Evolutionary conservation across 2,888 invertebrate species (phyloP).

Genomic region (Trimorus sp.): DNA sequence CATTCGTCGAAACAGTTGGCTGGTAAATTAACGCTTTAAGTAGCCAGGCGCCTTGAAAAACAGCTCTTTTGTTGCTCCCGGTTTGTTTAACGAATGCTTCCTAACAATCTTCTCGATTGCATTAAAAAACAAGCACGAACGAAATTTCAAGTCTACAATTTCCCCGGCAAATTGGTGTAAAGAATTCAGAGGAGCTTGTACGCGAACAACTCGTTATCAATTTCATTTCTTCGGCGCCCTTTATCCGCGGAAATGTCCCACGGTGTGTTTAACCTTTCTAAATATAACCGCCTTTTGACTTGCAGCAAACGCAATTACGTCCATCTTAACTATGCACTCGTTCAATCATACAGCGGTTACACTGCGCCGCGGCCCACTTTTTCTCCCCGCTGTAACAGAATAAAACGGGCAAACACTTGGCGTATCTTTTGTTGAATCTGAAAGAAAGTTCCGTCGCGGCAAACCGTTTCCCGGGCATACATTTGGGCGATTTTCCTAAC

Average conservation of each 20-base stretch:
- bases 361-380: slow-evolving; percentile 22
- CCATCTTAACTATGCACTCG: slow-evolving; percentile 40
- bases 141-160: no score
- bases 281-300: slow-evolving; percentile 33
- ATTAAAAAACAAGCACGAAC: no score
- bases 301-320: slow-evolving; percentile 36
- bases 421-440: slow-evolving; percentile 44
- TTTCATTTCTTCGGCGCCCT: slow-evolving; percentile 10
- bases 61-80: no score
- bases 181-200: not conserved
- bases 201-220: slow-evolving; percentile 8
- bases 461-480: slow-evolving; percentile 31
- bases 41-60: no score
- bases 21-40: no score
- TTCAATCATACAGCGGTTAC: slow-evolving; percentile 31
- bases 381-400: slow-evolving; percentile 22
- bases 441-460: slow-evolving; percentile 31
- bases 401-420: slow-evolving; percentile 38
- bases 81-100: no score
- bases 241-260: slow-evolving; percentile 26
- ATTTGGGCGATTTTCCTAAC: slow-evolving; percentile 35
- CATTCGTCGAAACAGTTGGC: no score
- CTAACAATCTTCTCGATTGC: no score
- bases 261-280: slow-evolving; percentile 22
- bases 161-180: not conserved